These are phyloP conservation scores for Leucozona laternaria DNA, from an alignment of 2,888 invertebrate genomes.

Conservation along the genomic window DNA sequence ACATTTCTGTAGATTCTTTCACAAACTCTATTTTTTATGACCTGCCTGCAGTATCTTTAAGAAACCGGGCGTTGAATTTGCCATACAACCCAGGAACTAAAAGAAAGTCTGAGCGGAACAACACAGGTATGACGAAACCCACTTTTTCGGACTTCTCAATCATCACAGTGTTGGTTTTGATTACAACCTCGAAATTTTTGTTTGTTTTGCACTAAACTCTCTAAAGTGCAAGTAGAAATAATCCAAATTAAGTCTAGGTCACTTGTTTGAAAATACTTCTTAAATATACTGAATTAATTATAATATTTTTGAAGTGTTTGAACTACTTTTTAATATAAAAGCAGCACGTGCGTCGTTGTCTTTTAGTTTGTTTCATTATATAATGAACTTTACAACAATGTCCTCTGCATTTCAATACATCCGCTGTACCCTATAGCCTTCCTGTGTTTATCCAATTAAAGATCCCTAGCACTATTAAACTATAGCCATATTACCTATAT, in stretches of 20 bases:
- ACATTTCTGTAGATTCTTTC: not conserved
- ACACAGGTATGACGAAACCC: too few relatives aligned
- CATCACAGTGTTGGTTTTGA: too few relatives aligned
- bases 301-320: not conserved
- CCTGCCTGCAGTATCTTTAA: slow-evolving; percentile 18
- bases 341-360: not conserved
- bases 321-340: not conserved
- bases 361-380: not conserved
- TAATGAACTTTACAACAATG: not conserved
- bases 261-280: too few relatives aligned
- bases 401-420: not conserved
- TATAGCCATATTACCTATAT: not conserved
- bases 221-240: too few relatives aligned
- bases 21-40: slow-evolving; percentile 5
- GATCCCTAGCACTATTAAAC: not conserved
- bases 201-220: too few relatives aligned
- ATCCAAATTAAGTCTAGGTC: too few relatives aligned
- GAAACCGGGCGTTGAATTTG: not conserved
- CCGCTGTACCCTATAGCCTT: not conserved
- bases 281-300: not conserved
- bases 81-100: not conserved
- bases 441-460: not conserved
- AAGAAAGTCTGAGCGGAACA: not conserved
- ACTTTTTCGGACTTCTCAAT: too few relatives aligned
- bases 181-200: too few relatives aligned